Percentiles rank a stretch among this genome's conserved stretches.
phyloP scores from a whole-genome alignment of 2,797 vertebrate species.

The Epinephelus coioides region DNA sequence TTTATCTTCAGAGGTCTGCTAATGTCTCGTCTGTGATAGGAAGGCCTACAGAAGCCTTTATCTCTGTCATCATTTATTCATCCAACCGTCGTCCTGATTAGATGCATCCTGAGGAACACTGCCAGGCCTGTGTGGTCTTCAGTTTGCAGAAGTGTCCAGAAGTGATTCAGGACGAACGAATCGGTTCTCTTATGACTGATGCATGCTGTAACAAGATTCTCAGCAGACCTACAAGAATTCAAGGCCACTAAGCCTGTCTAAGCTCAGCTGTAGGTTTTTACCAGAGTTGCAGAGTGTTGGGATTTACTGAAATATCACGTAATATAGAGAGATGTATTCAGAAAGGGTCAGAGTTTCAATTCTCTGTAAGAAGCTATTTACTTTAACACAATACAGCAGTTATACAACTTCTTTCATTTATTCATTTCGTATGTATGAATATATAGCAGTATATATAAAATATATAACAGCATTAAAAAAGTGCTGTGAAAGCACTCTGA shows the following conservation, averaged over 20 bases:
- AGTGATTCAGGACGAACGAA: constrained; percentile 16
- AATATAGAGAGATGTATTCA: neutral
- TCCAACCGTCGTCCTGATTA: neutral
- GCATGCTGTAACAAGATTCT: constrained; percentile 31
- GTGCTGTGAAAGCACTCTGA: neutral
- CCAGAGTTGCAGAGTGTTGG: neutral
- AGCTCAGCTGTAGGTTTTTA: constrained; percentile 17
- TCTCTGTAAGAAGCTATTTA: neutral
- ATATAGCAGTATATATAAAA: neutral
- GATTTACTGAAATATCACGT: neutral
- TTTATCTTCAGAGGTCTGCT: constrained; percentile 9
- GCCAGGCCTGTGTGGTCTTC: neutral
- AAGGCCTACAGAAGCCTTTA: constrained; percentile 6
- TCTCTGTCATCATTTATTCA: constrained; percentile 32
- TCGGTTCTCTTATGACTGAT: constrained; percentile 8
- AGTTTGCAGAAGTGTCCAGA: neutral
- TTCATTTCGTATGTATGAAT: neutral
- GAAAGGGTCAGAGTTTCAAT: neutral
- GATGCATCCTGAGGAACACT: neutral
- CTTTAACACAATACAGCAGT: neutral
- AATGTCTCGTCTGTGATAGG: neutral
- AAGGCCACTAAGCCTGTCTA: constrained; percentile 15
- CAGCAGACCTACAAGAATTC: constrained; percentile 9
- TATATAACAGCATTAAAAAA: neutral
- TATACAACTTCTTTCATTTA: neutral